These are phyloP conservation scores for Platysternon megacephalum DNA, from an alignment of 2,113 vertebrate species.

Conservation along the genomic window DNA sequence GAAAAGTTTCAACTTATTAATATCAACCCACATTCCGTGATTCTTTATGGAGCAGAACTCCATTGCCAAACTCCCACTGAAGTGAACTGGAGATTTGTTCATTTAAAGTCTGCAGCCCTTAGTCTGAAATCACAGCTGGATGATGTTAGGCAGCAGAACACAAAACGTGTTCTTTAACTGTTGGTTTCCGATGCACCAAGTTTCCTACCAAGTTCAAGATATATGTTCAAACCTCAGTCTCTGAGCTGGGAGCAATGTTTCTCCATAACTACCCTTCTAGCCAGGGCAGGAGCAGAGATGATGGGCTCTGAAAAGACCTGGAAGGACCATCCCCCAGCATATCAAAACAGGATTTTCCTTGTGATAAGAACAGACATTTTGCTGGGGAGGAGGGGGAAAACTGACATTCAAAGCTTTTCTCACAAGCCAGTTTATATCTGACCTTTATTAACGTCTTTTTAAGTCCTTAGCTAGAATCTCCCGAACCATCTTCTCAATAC, in stretches of 20 bases:
- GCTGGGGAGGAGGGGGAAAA: neutral
- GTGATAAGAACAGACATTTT: neutral
- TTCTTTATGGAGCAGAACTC: too few species aligned
- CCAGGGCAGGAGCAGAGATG: neutral
- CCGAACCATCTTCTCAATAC: neutral
- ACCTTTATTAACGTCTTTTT: neutral
- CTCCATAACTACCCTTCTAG: neutral
- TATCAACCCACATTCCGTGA: too few species aligned
- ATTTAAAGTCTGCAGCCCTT: neutral
- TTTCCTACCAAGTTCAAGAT: neutral
- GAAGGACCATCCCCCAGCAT: neutral
- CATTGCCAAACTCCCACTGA: neutral
- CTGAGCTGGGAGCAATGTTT: neutral
- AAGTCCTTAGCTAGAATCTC: slow-evolving; percentile 10
- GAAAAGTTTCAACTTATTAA: too few species aligned
- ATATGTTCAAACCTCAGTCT: neutral
- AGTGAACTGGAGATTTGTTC: neutral
- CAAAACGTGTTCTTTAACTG: neutral
- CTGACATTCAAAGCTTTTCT: rapidly evolving
- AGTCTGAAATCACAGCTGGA: neutral
- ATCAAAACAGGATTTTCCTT: neutral
- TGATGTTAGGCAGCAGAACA: neutral
- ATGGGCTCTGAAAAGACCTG: neutral
- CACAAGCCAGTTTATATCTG: neutral
- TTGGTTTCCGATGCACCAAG: neutral